phyloP scores from a whole-genome alignment of 1,140 invertebrate species.

The Telenomus remus region DNA sequence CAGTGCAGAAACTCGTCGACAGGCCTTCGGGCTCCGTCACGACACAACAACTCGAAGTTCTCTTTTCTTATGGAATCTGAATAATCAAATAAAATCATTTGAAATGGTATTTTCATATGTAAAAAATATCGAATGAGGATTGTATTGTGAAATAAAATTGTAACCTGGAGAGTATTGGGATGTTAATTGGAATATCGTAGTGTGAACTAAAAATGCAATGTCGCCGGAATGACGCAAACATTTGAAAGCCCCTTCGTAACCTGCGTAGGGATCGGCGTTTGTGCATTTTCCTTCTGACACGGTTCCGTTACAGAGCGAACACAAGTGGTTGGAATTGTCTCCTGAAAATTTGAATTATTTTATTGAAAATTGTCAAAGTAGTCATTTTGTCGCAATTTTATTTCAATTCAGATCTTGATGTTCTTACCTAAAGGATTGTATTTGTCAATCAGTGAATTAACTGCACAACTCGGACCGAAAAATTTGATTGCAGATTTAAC shows the following conservation, averaged over 20 bases:
- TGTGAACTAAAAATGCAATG: conserved; percentile 94
- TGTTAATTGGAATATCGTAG: conserved; percentile 85
- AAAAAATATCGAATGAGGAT: no score
- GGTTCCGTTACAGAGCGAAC: conserved; percentile 88
- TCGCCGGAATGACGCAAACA: conserved; percentile 92
- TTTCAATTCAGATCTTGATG: no score
- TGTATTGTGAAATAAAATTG: not conserved
- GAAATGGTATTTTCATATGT: no score
- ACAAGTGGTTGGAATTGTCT: conserved; percentile 87
- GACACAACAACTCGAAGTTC: conserved; percentile 91
- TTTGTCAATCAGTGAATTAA: conserved; percentile 92
- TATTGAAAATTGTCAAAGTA: not conserved
- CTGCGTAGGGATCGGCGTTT: conserved; percentile 90
- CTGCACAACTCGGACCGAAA: conserved; percentile 94
- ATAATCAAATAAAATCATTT: no score
- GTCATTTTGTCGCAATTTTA: no score
- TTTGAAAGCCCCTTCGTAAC: conserved; percentile 91
- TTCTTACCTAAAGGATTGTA: conserved; percentile 95
- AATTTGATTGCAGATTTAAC: conserved; percentile 93
- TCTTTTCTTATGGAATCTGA: conserved; percentile 73
- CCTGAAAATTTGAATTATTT: conserved; percentile 69
- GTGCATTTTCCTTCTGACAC: conserved; percentile 88
- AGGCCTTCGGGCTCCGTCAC: conserved; percentile 83
- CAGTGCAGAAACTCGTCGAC: conserved; percentile 86
- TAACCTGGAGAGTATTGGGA: conserved; percentile 77